A percentile compares a stretch with the other conserved stretches of the same genome.
These are phyloP conservation scores for Dryobates pubescens DNA, from an alignment of 2,797 vertebrate species.

Conservation along the genomic window DNA sequence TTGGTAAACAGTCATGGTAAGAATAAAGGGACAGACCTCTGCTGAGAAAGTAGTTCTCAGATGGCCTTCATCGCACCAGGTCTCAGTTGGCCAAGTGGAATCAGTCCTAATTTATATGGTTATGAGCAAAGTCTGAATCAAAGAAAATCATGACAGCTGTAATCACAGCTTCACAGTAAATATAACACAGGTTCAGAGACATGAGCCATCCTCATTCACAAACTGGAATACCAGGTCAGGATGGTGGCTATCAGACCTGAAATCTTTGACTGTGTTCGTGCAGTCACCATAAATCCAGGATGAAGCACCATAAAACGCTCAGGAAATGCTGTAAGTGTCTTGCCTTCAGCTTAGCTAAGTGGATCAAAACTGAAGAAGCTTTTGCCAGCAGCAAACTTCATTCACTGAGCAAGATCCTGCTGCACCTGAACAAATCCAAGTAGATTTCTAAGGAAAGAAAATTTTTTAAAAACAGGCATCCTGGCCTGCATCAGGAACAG, in stretches of 20 bases:
- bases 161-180: not conserved
- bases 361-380: not conserved
- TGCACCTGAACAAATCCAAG: not conserved
- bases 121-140: not conserved
- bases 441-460: not conserved
- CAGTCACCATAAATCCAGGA: not conserved
- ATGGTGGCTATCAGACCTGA: not conserved
- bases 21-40: not conserved
- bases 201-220: not conserved
- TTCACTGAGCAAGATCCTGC: not conserved
- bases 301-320: not conserved
- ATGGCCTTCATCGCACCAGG: not conserved
- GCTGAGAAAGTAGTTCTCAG: not conserved
- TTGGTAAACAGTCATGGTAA: not conserved
- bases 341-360: not conserved
- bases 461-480: no score
- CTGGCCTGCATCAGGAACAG: no score
- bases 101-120: not conserved
- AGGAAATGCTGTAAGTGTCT: not conserved
- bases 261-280: not conserved
- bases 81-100: not conserved
- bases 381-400: not conserved
- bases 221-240: not conserved
- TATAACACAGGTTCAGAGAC: not conserved
- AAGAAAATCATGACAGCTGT: not conserved